Evolutionary conservation across 1,140 invertebrate species (phyloP).

Genomic region (Pomacea maculata): DNA sequence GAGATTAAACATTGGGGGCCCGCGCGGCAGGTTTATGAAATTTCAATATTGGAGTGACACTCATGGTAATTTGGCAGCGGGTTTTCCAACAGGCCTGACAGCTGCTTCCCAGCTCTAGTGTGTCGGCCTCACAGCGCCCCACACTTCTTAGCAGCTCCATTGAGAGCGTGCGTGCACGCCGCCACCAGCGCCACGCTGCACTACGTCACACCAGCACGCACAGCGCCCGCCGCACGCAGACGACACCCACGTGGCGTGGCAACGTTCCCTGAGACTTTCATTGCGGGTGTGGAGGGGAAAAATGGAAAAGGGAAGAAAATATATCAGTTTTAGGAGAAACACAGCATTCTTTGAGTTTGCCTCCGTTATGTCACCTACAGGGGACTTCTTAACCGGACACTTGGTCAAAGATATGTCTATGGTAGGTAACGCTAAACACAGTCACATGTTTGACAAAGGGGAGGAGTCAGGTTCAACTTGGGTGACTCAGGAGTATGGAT

Average conservation of each 20-base stretch:
- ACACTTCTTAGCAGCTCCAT: not conserved
- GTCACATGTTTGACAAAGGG: not conserved
- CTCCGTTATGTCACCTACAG: no score
- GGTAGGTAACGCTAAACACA: no score
- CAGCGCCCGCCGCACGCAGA: not conserved
- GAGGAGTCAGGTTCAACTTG: not conserved
- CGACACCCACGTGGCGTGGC: no score
- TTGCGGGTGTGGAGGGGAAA: no score
- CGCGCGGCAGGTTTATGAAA: constrained; percentile 6
- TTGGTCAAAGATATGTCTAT: no score
- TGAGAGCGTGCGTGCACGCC: not conserved
- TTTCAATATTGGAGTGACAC: constrained; percentile 9
- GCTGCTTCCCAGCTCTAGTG: not conserved
- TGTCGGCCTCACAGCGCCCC: not conserved
- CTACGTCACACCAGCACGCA: not conserved
- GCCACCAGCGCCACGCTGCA: not conserved
- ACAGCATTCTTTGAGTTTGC: no score
- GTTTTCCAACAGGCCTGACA: not conserved
- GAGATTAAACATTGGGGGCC: not conserved
- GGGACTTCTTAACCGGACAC: no score
- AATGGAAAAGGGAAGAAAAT: no score
- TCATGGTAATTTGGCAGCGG: constrained; percentile 4
- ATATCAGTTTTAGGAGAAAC: no score
- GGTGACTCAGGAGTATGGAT: no score
- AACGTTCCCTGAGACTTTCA: no score